Base-by-base conservation (phyloP, 2,888 invertebrate genomes). In the Lithophane socia region DNA sequence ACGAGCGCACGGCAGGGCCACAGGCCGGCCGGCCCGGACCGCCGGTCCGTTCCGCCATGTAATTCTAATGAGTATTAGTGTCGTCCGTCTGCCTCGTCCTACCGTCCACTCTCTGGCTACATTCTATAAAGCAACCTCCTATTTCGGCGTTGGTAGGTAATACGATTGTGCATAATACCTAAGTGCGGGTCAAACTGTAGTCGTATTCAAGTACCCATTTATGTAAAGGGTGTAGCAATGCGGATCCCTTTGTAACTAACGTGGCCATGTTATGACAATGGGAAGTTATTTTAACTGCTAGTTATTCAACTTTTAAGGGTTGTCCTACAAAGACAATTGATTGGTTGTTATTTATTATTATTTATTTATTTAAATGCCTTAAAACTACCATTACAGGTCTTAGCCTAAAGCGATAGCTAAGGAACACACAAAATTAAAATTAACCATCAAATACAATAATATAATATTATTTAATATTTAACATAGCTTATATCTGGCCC, bases 41-140 rank as follows among this genome's bases (percentile, higher is more conserved):
- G 79, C 82, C 83, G 85, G 87, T 90, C 90, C 92, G 94, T 95
- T 94, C 94, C 94, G 95, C 91, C 94, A 96, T 96, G 96, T 96
- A 96, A 96, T 95, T 96, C 96, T 96, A 96, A 96, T 96, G 96
- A 96, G 96, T 95, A 96, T 96, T 96, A 96, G 94, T 93, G 94
- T 94, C 94, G 93, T 93, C 91, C 93, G 92, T 94, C 94, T 91
- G 89, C 91, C 88, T 88, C 85, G 86, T 79, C 83, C 79, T 84
- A 84, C 85, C 86, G 90, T 90, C 91, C 91, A 89, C 89, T 89
- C 89, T 88, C 88, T 85, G 87, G 89, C 86, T 87, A 88, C 87
- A 88, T 90, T 90, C 88, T 89, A 88, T 88, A 87, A 84, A 90
- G 86, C 87, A 88, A 87, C 86, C 90, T 90, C 89, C 90, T 89